These are phyloP conservation scores for Amblyjoppa proteus DNA, from an alignment of 2,888 invertebrate species.

Conservation along the genomic window DNA sequence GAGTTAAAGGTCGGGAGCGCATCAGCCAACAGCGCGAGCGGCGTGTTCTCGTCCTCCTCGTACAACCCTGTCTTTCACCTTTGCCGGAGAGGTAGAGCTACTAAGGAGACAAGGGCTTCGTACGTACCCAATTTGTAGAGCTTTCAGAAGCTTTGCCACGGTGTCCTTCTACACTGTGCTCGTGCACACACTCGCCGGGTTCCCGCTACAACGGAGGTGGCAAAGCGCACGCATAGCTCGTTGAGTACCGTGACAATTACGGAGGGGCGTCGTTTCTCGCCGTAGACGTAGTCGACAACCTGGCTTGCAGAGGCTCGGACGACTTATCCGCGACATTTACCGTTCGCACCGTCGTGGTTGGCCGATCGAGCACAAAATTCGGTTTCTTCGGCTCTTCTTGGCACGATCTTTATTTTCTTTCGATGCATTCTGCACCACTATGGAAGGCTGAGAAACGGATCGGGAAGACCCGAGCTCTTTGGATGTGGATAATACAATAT, in stretches of 20 bases:
- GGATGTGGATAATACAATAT: too few species aligned
- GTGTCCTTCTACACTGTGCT: constrained; percentile 5
- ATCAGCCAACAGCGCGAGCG: neutral
- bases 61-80: constrained; percentile 2
- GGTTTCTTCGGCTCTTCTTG: neutral
- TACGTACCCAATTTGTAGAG: constrained; percentile 61
- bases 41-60: constrained; percentile 1
- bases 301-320: neutral
- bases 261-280: constrained; percentile 1
- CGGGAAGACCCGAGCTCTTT: too few species aligned
- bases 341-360: neutral
- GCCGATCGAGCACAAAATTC: neutral
- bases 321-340: constrained; percentile 5
- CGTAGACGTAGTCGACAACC: constrained; percentile 12
- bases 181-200: constrained; percentile 5
- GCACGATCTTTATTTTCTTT: too few species aligned
- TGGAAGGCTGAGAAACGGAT: too few species aligned
- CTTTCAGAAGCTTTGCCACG: constrained; percentile 55
- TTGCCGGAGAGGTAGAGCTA: constrained; percentile 7
- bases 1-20: constrained; percentile 13
- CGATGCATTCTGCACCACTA: too few species aligned
- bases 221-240: neutral
- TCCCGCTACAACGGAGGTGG: neutral
- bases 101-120: constrained; percentile 13
- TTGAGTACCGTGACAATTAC: constrained; percentile 51